Conservation (phyloP, 2,797 vertebrate genomes). For the Chromis chromis region DNA sequence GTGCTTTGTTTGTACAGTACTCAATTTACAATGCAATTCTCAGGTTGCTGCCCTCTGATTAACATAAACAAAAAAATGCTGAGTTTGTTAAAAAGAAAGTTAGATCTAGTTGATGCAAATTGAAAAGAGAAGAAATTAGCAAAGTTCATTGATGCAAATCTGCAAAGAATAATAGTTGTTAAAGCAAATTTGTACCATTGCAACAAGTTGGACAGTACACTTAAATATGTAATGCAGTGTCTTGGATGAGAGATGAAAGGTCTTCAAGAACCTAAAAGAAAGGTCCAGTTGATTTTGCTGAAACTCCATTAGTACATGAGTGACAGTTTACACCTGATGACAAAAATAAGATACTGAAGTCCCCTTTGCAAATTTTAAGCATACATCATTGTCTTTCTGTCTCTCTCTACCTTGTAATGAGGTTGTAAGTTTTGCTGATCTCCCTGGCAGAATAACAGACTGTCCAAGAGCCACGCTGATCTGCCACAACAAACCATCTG, state of each 20-base stretch:
- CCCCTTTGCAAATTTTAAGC: no score
- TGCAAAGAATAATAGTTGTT: background rate
- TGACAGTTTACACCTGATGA: no score
- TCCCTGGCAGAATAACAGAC: conserved; percentile 26
- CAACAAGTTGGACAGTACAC: no score
- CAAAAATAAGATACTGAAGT: no score
- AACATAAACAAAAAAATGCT: background rate
- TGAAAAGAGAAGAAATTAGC: background rate
- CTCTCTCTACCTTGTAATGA: conserved; percentile 23
- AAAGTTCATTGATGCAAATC: background rate
- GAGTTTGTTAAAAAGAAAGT: background rate
- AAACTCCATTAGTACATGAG: no score
- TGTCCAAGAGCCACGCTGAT: conserved; percentile 2
- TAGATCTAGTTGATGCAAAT: background rate
- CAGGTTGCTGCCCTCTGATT: background rate
- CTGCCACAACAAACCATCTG: no score
- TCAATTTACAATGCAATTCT: background rate
- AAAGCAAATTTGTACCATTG: background rate
- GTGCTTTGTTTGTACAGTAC: conserved; percentile 14
- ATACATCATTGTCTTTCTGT: background rate
- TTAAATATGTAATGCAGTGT: background rate
- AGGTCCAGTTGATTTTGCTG: no score
- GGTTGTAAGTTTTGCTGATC: conserved; percentile 32
- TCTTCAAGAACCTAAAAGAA: no score
- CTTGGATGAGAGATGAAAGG: no score